These are phyloP conservation scores for Encarsia formosa DNA, from an alignment of 2,888 invertebrate genomes.

Conservation along the genomic window DNA sequence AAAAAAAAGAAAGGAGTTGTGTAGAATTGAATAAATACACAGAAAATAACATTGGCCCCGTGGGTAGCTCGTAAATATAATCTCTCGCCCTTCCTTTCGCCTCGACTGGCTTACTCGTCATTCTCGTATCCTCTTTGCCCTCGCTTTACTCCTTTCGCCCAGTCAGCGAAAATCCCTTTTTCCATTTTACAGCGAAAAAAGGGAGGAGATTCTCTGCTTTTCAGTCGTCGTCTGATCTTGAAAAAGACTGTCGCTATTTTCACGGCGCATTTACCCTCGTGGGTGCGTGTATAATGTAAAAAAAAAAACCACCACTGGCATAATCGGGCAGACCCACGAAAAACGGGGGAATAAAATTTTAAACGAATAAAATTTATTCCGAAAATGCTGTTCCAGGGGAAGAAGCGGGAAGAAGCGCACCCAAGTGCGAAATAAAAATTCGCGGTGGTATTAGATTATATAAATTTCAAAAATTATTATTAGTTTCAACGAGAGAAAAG, in stretches of 20 bases:
- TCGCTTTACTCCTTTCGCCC: conserved; percentile 1
- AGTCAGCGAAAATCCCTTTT: conserved; percentile 8
- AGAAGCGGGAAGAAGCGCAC: too few relatives aligned
- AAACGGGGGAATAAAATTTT: conserved; percentile 17
- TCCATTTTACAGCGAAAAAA: background rate
- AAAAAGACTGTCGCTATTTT: conserved; percentile 14
- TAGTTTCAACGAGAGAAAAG: too few relatives aligned
- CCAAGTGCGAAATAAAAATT: too few relatives aligned
- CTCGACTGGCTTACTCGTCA: background rate
- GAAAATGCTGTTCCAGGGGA: background rate
- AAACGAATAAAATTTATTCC: conserved; percentile 4
- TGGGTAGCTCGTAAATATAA: background rate
- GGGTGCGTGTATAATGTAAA: background rate
- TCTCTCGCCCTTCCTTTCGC: background rate
- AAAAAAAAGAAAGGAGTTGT: too few relatives aligned
- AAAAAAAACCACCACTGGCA: background rate
- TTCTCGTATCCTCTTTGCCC: background rate
- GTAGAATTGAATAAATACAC: too few relatives aligned
- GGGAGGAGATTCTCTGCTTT: conserved; percentile 8
- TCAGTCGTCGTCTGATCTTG: background rate
- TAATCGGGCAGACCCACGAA: background rate
- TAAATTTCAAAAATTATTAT: too few relatives aligned
- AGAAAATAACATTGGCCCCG: background rate
- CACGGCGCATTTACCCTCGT: conserved; percentile 17
- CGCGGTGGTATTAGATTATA: too few relatives aligned